Base-by-base conservation (phyloP, 1,140 invertebrate genomes). In the Phocides pigmalion region DNA sequence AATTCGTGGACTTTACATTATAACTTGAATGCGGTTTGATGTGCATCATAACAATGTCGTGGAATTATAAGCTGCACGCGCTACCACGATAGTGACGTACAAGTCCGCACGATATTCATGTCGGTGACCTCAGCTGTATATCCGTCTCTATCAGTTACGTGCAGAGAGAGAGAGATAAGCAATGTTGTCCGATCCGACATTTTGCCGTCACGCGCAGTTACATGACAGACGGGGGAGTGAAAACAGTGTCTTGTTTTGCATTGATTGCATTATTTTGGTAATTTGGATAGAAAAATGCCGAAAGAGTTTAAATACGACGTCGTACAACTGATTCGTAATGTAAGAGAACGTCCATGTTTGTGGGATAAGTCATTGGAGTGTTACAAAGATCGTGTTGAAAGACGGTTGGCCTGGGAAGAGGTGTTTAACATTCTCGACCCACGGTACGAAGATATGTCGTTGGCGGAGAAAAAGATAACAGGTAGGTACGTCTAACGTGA, bases 221-320 rank as follows among this genome's bases (percentile, higher is more conserved):
- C 80, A 79, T 73, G 61, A 65, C 63, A 65, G 59, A 62, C 64
- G 44, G 58, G 68, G 64, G 46, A 75, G 77, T 78, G 80, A 70
- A 68, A 66, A 80, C 71, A 71, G 70, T 76, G 64, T 66, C 53
- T 70, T 42, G 54, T 66, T 66, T 59, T 63, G 9, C 42, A 8
- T 39, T 62, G 50, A 3, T 15, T 14, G 62, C 42, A 47, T 62
- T 51, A 70, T 12, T 12, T 22, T 12, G n/a, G 49, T 59, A 62
- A 64, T 67, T 79, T 53, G 6, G 12, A n/a, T 11, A n/a, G n/a
- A 32, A 59, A 44, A 53, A 75, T 78, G 75, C 65, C 68, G 69
- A 80, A 74, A 62, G 78, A 81, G 41, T 91, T 89, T 74, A 89
- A 84, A 72, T 91, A 89, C 39, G 79, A 89, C 56, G 77, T 89